These are phyloP conservation scores for Eutrigla gurnardus DNA, from an alignment of 2,797 vertebrate species.

Conservation along the genomic window DNA sequence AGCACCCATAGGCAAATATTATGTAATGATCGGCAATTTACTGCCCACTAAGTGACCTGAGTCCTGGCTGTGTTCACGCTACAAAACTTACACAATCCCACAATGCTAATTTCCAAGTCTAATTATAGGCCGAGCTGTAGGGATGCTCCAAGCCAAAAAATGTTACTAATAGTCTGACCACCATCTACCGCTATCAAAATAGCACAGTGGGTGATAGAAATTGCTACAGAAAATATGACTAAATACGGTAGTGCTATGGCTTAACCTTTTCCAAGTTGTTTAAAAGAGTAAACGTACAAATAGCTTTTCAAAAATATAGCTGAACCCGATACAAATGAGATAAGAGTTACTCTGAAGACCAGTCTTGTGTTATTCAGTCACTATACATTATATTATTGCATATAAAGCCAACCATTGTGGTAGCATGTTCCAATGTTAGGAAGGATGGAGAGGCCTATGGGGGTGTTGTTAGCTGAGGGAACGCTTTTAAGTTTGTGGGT, in stretches of 20 bases:
- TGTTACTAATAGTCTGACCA: conserved; percentile 17
- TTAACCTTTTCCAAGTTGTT: background rate
- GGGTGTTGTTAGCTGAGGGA: conserved; percentile 2
- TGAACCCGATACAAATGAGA: background rate
- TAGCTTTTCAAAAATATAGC: background rate
- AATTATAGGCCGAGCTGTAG: conserved; percentile 29
- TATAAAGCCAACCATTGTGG: background rate
- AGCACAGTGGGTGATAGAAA: conserved; percentile 13
- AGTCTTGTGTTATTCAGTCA: background rate
- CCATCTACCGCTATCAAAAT: conserved; percentile 31
- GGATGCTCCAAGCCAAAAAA: conserved; percentile 20
- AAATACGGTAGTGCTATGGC: background rate
- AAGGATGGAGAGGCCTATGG: background rate
- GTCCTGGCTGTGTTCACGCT: conserved; percentile 9
- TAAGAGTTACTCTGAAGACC: background rate
- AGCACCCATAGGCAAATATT: background rate
- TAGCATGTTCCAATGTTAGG: conserved; percentile 4
- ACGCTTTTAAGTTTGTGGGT: conserved; percentile 38
- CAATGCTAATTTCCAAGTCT: conserved; percentile 14
- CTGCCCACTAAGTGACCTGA: conserved; percentile 22
- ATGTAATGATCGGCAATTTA: conserved; percentile 21
- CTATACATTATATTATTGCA: conserved; percentile 6
- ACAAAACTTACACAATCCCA: conserved; percentile 36
- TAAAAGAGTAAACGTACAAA: background rate
- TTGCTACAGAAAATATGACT: conserved; percentile 31